Evolutionary conservation across 2,797 vertebrate genomes (phyloP).

Genomic region (Anguilla megastoma): DNA sequence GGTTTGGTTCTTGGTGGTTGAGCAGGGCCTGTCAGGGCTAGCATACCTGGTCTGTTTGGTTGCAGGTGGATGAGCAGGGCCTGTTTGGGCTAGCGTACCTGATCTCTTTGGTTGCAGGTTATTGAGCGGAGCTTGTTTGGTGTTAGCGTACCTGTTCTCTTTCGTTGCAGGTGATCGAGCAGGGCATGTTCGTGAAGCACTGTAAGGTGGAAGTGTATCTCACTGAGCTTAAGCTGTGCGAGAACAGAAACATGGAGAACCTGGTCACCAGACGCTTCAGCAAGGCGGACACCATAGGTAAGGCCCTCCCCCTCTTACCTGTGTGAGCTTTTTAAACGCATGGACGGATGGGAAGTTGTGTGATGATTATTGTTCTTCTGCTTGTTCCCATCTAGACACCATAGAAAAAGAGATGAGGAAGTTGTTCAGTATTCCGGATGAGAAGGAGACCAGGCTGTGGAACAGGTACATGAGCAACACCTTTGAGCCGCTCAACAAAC

Average conservation of each 20-base stretch:
- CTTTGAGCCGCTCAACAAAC: constrained; percentile 96
- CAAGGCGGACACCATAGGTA: constrained; percentile 99
- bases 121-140: neutral
- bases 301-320: constrained; percentile 31
- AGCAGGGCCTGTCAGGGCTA: too few relatives aligned
- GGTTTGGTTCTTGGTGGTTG: too few relatives aligned
- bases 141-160: neutral
- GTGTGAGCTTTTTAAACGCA: too few relatives aligned
- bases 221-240: constrained; percentile 95
- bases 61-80: too few relatives aligned
- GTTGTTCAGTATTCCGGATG: constrained; percentile 93
- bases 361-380: too few relatives aligned
- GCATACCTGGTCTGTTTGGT: too few relatives aligned
- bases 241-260: constrained; percentile 95
- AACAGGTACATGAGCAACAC: constrained; percentile 99
- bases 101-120: too few relatives aligned
- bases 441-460: constrained; percentile 97
- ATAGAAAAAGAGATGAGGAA: constrained; percentile 98
- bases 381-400: constrained; percentile 71
- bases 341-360: too few relatives aligned
- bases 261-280: constrained; percentile 94
- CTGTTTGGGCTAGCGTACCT: too few relatives aligned
- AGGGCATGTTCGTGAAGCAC: constrained; percentile 99
- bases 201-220: constrained; percentile 99
- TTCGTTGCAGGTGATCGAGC: constrained; percentile 89